phyloP scores from a whole-genome alignment of 2,113 vertebrate genomes.

The Corydoras maculifer region DNA sequence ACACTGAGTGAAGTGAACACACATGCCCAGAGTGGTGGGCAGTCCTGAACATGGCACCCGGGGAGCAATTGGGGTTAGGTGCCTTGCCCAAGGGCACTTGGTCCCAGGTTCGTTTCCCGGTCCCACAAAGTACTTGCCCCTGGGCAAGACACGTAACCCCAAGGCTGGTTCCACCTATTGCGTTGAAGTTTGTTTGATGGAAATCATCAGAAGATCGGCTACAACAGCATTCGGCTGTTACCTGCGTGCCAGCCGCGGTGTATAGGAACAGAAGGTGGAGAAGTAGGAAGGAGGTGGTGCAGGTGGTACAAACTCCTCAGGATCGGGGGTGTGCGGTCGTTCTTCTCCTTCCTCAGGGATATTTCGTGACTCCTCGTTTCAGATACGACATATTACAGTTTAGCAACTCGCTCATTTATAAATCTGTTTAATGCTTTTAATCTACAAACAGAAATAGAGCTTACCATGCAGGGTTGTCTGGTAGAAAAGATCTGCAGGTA shows the following conservation, averaged over 20 bases:
- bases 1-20: no score
- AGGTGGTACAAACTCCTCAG: conserved; percentile 71
- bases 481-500: conserved; percentile 71
- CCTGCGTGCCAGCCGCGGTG: conserved; percentile 62
- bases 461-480: conserved; percentile 67
- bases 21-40: no score
- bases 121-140: no score
- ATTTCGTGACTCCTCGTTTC: conserved; percentile 56
- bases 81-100: no score
- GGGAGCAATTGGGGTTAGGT: no score
- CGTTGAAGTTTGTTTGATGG: no score
- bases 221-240: conserved; percentile 42
- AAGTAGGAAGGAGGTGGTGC: conserved; percentile 78
- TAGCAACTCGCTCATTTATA: background rate
- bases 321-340: conserved; percentile 54
- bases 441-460: conserved; percentile 17
- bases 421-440: no score
- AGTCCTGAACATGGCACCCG: no score
- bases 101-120: no score
- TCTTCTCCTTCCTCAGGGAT: conserved; percentile 68
- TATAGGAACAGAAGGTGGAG: conserved; percentile 66
- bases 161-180: no score
- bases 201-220: no score
- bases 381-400: background rate
- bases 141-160: no score